Conservation (phyloP, 2,888 invertebrate genomes). For the Aporophyla lueneburgensis region DNA sequence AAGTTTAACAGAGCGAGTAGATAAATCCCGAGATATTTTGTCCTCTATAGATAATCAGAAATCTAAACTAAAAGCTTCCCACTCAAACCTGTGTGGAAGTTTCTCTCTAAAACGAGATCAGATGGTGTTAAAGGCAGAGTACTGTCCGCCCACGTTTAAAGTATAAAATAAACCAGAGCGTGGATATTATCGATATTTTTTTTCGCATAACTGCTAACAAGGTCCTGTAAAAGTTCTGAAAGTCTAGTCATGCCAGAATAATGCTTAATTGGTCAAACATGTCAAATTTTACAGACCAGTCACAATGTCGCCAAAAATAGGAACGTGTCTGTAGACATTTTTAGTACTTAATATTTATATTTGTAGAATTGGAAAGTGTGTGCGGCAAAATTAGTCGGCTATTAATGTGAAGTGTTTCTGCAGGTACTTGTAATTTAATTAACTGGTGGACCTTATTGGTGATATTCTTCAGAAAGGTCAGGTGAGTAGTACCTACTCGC, state of each 20-base stretch:
- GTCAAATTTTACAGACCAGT: constrained; percentile 15
- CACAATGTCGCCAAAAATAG: constrained; percentile 1
- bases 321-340: background rate
- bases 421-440: no score
- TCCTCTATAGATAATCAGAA: no score
- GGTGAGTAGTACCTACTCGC: no score
- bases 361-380: background rate
- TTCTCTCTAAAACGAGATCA: no score
- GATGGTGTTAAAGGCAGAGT: background rate
- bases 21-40: no score
- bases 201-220: background rate
- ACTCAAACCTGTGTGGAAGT: no score
- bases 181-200: background rate
- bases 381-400: background rate
- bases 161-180: background rate
- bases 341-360: background rate
- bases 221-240: constrained; percentile 9
- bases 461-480: no score
- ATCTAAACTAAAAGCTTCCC: no score
- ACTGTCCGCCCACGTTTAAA: constrained; percentile 3
- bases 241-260: constrained; percentile 3
- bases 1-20: no score
- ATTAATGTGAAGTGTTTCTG: no score
- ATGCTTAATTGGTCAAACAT: constrained; percentile 8
- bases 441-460: no score